A percentile compares a stretch with the other conserved stretches of the same genome.
These are phyloP conservation scores for Natrix natrix DNA, from an alignment of 2,797 vertebrate genomes.

Conservation along the genomic window DNA sequence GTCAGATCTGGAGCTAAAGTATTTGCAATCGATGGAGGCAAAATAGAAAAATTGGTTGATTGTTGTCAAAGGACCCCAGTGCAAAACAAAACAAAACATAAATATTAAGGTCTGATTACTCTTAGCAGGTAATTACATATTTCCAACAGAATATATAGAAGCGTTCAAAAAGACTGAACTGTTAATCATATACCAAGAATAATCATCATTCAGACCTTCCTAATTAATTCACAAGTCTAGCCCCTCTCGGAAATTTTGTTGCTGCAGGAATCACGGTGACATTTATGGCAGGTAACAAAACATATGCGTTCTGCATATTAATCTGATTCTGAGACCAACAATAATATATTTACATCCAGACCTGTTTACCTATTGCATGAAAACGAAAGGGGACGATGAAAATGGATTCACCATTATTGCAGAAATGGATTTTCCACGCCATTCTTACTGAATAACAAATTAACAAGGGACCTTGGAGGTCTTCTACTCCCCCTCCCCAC, in stretches of 20 bases:
- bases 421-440: too few species aligned
- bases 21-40: not conserved
- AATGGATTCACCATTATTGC: not conserved
- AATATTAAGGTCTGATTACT: not conserved
- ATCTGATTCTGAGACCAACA: not conserved
- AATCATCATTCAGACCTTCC: not conserved
- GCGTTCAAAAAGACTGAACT: not conserved
- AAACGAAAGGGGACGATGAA: not conserved
- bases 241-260: not conserved
- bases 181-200: not conserved
- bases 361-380: not conserved
- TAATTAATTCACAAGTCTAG: not conserved
- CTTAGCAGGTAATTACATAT: not conserved
- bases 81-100: not conserved
- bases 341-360: not conserved
- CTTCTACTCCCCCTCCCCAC: too few species aligned
- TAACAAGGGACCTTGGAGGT: too few species aligned
- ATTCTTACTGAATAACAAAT: too few species aligned
- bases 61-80: not conserved
- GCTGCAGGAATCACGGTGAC: not conserved
- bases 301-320: not conserved
- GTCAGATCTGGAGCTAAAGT: not conserved
- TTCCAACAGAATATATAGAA: not conserved
- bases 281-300: not conserved
- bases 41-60: not conserved